Evolutionary conservation across 1,140 invertebrate genomes (phyloP).

Genomic region (Antheraea pernyi): DNA sequence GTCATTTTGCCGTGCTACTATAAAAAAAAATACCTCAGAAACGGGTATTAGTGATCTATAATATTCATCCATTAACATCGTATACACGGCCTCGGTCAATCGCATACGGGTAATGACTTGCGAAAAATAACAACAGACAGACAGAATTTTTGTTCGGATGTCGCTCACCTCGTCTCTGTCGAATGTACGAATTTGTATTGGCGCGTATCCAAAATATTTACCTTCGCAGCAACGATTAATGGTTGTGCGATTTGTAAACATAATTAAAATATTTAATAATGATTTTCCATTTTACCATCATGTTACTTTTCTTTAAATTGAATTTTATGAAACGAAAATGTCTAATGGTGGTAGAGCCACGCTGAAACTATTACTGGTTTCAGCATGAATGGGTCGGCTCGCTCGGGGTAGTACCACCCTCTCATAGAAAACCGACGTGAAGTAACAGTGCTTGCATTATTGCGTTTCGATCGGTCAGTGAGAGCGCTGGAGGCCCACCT

Average conservation of each 20-base stretch:
- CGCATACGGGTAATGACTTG: conserved; percentile 1
- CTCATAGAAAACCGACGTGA: too few relatives aligned
- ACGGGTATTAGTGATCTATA: too few relatives aligned
- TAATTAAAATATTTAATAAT: not conserved
- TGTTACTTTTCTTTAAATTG: not conserved
- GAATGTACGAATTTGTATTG: conserved; percentile 56
- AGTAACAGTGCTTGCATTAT: too few relatives aligned
- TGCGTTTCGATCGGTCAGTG: too few relatives aligned
- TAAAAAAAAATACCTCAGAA: too few relatives aligned
- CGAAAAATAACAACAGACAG: not conserved
- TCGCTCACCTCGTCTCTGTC: conserved; percentile 58
- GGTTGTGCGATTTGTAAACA: not conserved
- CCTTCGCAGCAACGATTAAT: conserved; percentile 10
- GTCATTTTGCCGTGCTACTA: too few relatives aligned
- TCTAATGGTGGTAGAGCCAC: too few relatives aligned
- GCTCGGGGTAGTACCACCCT: too few relatives aligned
- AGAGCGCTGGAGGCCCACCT: too few relatives aligned
- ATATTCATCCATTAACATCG: too few relatives aligned
- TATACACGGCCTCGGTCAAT: not conserved
- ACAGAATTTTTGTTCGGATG: conserved; percentile 42
- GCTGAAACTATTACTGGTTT: too few relatives aligned
- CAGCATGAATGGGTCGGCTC: too few relatives aligned
- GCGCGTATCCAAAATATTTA: conserved; percentile 62
- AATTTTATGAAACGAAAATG: not conserved
- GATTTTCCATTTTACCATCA: not conserved